Evolutionary conservation across 1,140 invertebrate species (phyloP).

Genomic region (Drosophila oshimai): DNA sequence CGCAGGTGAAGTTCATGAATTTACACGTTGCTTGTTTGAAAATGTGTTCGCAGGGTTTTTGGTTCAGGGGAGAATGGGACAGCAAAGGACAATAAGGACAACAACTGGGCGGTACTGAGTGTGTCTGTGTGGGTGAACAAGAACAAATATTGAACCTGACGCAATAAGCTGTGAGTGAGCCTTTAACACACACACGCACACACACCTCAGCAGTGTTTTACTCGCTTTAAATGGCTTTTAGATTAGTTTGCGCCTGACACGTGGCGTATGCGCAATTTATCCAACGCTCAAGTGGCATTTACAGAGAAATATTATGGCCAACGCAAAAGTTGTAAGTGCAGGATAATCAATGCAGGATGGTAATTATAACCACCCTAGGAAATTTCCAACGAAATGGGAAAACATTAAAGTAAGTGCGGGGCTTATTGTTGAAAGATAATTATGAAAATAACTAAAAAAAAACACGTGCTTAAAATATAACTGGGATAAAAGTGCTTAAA

Average conservation of each 20-base stretch:
- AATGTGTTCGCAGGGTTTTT: slow-evolving; percentile 41
- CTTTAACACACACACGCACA: neutral
- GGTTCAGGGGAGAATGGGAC: neutral
- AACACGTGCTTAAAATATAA: too few relatives aligned
- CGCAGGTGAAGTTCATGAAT: slow-evolving; percentile 52
- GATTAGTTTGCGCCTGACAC: slow-evolving; percentile 24
- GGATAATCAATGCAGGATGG: slow-evolving; percentile 45
- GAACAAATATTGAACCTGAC: slow-evolving; percentile 74
- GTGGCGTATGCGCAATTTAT: slow-evolving; percentile 61
- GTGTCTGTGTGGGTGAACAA: slow-evolving; percentile 34
- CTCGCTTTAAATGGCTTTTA: slow-evolving; percentile 65
- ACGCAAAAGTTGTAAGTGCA: slow-evolving; percentile 20
- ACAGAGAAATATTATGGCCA: slow-evolving; percentile 7
- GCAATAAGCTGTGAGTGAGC: slow-evolving; percentile 54
- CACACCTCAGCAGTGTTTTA: slow-evolving; percentile 30
- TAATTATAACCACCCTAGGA: neutral
- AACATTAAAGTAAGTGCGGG: too few relatives aligned
- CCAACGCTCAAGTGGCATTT: slow-evolving; percentile 57
- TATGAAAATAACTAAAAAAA: neutral
- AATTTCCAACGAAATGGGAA: neutral
- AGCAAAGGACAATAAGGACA: slow-evolving; percentile 60
- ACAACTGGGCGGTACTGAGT: slow-evolving; percentile 20
- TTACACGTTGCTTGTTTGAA: slow-evolving; percentile 62
- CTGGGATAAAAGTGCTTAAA: too few relatives aligned
- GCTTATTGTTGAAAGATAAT: neutral